Conservation (phyloP, 2,888 invertebrate species). For the Trissolcus brochymenae region DNA sequence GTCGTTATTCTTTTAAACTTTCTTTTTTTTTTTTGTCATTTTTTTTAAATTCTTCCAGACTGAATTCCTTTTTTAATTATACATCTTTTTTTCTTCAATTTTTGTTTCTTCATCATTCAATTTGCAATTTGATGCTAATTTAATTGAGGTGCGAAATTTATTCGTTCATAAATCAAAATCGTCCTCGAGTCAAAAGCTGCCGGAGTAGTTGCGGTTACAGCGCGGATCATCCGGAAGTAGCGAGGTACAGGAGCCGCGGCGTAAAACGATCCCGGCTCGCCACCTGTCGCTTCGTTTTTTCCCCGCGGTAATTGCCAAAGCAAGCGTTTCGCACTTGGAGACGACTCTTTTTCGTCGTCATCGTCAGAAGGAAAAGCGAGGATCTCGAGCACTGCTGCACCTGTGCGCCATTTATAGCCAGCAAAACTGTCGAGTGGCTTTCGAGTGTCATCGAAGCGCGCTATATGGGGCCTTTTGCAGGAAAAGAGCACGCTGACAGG, state of each 20-base stretch:
- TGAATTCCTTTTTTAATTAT: too few species aligned
- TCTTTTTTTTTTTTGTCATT: too few species aligned
- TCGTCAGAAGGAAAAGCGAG: conserved; percentile 52
- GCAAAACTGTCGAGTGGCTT: conserved; percentile 54
- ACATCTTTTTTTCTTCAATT: too few species aligned
- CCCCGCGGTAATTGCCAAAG: conserved; percentile 69
- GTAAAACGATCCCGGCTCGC: conserved; percentile 60
- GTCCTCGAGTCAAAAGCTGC: conserved; percentile 47
- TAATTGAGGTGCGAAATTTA: conserved; percentile 49
- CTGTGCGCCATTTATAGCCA: conserved; percentile 6
- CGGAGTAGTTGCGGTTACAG: conserved; percentile 16
- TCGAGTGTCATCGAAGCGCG: conserved; percentile 56
- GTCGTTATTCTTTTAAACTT: too few species aligned
- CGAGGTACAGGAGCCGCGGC: conserved; percentile 38
- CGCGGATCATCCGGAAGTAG: conserved; percentile 28
- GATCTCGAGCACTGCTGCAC: conserved; percentile 21
- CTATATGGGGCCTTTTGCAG: conserved; percentile 53
- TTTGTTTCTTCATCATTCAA: too few species aligned
- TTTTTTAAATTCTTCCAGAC: too few species aligned
- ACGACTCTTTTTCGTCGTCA: conserved; percentile 59
- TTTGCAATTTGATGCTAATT: conserved; percentile 23
- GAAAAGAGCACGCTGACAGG: conserved; percentile 49
- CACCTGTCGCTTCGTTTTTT: conserved; percentile 66
- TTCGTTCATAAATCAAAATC: conserved; percentile 34
- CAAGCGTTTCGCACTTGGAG: conserved; percentile 60